phyloP scores from a whole-genome alignment of 2,797 vertebrate species.

The Catharus ustulatus region DNA sequence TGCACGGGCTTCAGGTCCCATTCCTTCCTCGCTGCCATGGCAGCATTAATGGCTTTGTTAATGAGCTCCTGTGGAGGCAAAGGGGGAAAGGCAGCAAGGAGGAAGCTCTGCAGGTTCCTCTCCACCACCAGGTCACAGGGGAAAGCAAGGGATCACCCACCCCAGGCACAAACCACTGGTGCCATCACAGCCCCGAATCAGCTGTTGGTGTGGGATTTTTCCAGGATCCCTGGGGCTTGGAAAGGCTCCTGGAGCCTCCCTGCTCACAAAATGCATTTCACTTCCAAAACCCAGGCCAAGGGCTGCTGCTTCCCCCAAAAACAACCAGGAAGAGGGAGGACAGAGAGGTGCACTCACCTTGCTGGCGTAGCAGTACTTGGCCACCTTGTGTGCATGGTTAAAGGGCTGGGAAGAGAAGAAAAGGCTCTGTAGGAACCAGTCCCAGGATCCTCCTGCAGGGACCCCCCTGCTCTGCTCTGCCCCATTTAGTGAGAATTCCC shows the following conservation, averaged over 20 bases:
- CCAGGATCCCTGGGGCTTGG: neutral
- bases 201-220: neutral
- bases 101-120: neutral
- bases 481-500: rapidly evolving
- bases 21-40: slow-evolving; percentile 85
- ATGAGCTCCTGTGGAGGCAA: slow-evolving; percentile 81
- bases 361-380: slow-evolving; percentile 95
- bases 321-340: neutral
- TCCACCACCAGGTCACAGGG: rapidly evolving
- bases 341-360: slow-evolving; percentile 78
- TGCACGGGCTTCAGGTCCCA: slow-evolving; percentile 91
- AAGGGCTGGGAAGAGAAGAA: slow-evolving; percentile 83
- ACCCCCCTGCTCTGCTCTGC: neutral
- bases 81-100: neutral
- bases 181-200: neutral
- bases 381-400: slow-evolving; percentile 89
- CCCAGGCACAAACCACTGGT: neutral
- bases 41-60: slow-evolving; percentile 87
- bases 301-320: rapidly evolving
- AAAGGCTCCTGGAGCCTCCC: neutral
- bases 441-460: rapidly evolving
- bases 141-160: neutral
- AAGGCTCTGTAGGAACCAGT: neutral
- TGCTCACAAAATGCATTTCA: neutral
- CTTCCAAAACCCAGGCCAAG: neutral